Evolutionary conservation across 37 sponge, comb jelly and placozoan genomes (phyloP).

Genomic region (Lycopodina hypogea): DNA sequence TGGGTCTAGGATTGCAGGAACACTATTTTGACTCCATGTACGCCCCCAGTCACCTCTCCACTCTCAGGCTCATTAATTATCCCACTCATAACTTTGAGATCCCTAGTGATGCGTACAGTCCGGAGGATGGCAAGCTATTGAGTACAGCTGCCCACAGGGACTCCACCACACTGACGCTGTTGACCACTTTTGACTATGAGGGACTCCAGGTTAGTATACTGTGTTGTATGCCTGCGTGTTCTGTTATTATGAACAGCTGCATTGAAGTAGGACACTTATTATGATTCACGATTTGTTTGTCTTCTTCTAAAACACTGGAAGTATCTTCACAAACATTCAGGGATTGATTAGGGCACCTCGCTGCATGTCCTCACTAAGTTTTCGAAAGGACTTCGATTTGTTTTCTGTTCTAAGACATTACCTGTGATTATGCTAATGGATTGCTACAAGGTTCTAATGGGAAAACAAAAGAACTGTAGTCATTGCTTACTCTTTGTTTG

Average conservation of each 20-base stretch:
- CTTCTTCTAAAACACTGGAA: too few species aligned
- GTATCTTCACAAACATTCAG: too few species aligned
- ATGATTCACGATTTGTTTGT: too few species aligned
- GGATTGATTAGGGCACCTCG: too few species aligned
- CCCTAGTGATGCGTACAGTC: conserved; percentile 6
- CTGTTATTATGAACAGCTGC: neutral
- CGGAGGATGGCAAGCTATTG: conserved; percentile 15
- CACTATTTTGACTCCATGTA: conserved; percentile 6
- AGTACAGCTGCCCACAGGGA: conserved; percentile 11
- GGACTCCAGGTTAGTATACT: conserved; percentile 2
- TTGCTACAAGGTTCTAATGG: too few species aligned
- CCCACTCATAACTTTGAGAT: conserved; percentile 16
- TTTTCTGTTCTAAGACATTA: too few species aligned
- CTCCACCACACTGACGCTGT: neutral
- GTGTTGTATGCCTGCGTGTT: neutral
- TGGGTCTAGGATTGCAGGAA: conserved; percentile 5
- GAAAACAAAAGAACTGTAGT: too few species aligned
- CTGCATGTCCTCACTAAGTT: too few species aligned
- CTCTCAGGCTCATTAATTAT: conserved; percentile 16
- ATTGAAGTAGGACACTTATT: neutral
- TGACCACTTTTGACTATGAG: conserved; percentile 24
- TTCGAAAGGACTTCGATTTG: too few species aligned
- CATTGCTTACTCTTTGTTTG: too few species aligned
- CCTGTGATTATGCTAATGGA: too few species aligned
- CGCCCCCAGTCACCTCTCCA: neutral